Conservation (phyloP, 2,797 vertebrate genomes). For the Leptodactylus fallax region DNA sequence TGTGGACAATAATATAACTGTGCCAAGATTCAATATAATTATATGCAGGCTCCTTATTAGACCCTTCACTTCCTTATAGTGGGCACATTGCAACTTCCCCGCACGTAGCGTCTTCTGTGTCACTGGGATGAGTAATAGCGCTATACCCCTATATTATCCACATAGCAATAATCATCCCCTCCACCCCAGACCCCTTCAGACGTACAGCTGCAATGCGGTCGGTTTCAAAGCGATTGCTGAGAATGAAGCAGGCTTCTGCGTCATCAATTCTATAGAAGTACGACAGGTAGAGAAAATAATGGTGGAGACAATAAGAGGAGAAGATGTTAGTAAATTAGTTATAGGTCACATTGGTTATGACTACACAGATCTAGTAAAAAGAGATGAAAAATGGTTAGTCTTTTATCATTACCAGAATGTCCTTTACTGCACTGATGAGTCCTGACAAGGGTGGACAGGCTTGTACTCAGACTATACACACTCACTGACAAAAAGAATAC, state of each 20-base stretch:
- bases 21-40: too few relatives aligned
- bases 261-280: constrained; percentile 81
- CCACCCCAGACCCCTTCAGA: constrained; percentile 41
- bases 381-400: neutral
- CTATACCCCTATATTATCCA: neutral
- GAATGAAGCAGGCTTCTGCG: constrained; percentile 87
- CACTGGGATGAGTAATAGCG: constrained; percentile 10
- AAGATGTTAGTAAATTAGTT: neutral
- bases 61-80: neutral
- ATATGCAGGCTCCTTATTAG: neutral
- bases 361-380: neutral
- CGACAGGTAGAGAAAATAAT: neutral
- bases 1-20: neutral
- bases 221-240: constrained; percentile 87
- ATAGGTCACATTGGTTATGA: neutral
- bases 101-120: neutral
- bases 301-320: neutral
- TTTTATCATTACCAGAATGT: neutral
- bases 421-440: too few relatives aligned
- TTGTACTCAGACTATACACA: too few relatives aligned
- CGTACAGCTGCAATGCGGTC: constrained; percentile 87
- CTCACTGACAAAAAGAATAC: too few relatives aligned
- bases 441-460: neutral
- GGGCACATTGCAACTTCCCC: neutral
- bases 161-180: neutral